A percentile compares a stretch with the other conserved stretches of the same genome.
phyloP scores from a whole-genome alignment of 2,113 vertebrate species.

The Hymenochirus boettgeri region DNA sequence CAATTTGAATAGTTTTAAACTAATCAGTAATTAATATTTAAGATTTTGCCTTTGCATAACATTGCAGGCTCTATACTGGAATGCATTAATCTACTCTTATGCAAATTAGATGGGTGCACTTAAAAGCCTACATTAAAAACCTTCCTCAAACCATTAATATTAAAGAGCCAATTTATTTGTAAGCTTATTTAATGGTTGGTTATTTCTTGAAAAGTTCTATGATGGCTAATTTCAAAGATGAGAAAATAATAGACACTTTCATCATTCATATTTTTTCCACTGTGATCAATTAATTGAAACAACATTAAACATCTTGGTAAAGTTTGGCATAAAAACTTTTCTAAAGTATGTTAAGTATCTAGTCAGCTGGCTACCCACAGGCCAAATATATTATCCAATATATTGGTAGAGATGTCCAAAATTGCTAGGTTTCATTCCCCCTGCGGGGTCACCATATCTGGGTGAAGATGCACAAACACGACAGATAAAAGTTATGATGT shows the following conservation, averaged over 20 bases:
- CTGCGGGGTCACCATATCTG: too few relatives aligned
- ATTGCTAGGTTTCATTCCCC: too few relatives aligned
- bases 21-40: neutral
- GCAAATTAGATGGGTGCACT: conserved; percentile 10
- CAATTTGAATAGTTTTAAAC: neutral
- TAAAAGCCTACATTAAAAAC: conserved; percentile 5
- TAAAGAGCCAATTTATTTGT: conserved; percentile 1
- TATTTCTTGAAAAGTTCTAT: conserved; percentile 4
- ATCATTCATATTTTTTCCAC: too few relatives aligned
- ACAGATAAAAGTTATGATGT: too few relatives aligned
- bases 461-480: too few relatives aligned
- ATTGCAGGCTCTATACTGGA: neutral
- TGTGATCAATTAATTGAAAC: too few relatives aligned
- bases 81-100: conserved; percentile 2
- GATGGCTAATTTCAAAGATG: conserved; percentile 7
- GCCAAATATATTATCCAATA: too few relatives aligned
- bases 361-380: too few relatives aligned
- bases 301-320: too few relatives aligned
- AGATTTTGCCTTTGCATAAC: neutral
- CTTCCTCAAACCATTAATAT: conserved; percentile 8
- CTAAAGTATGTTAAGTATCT: too few relatives aligned
- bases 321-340: too few relatives aligned
- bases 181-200: conserved; percentile 9
- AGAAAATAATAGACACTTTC: conserved; percentile 2
- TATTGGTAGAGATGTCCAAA: too few relatives aligned